A percentile compares a stretch with the other conserved stretches of the same genome.
Evolutionary conservation across 2,113 vertebrate species (phyloP).

Genomic region (Picathartes gymnocephalus): DNA sequence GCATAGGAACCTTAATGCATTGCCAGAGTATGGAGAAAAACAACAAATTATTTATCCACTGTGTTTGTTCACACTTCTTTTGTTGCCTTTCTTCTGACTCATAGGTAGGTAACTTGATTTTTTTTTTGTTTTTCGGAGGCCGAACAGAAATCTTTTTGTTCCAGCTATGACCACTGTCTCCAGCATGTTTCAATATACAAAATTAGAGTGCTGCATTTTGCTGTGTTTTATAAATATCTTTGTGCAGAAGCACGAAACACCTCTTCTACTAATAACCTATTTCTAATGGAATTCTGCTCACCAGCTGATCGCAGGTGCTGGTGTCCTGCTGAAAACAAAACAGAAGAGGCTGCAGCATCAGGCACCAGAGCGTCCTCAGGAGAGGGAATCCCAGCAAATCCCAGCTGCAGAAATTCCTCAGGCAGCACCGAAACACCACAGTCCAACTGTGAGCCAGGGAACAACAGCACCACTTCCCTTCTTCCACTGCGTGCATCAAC

Average conservation of each 20-base stretch:
- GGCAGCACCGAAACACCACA: background rate
- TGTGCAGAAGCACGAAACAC: background rate
- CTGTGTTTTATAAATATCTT: background rate
- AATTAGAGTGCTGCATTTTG: background rate
- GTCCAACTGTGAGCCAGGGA: background rate
- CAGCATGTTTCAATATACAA: background rate
- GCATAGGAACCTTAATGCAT: background rate
- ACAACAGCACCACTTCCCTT: background rate
- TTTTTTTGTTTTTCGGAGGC: accelerated
- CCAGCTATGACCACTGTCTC: background rate
- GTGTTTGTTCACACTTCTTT: background rate
- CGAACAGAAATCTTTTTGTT: background rate
- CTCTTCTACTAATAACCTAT: background rate
- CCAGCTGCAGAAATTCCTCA: background rate
- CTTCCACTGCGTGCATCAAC: background rate
- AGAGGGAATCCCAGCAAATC: background rate
- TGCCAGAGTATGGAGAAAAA: background rate
- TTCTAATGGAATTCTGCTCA: background rate
- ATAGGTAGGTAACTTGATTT: accelerated
- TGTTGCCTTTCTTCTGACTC: background rate
- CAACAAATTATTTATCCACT: background rate
- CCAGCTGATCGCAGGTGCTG: background rate
- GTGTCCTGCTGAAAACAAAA: background rate
- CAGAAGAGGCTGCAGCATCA: background rate
- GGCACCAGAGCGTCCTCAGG: background rate